These are phyloP conservation scores for Parnassius smintheus DNA, from an alignment of 2,888 invertebrate genomes.

Conservation along the genomic window DNA sequence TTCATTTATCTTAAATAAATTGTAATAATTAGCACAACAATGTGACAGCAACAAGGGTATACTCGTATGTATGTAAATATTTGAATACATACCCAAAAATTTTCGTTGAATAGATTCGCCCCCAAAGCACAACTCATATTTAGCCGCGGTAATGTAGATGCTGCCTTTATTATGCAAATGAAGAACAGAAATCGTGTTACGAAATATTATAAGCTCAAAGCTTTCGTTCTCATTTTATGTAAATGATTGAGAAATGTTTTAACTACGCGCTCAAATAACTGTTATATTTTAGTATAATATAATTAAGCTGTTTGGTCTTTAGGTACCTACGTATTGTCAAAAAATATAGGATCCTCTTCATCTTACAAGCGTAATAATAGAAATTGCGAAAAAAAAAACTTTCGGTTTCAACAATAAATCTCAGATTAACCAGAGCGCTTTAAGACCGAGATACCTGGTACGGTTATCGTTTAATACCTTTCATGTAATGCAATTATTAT, in stretches of 20 bases:
- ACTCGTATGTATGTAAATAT: background rate
- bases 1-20: slow-evolving; percentile 12
- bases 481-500: too few species aligned
- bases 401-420: too few species aligned
- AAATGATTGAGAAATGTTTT: slow-evolving; percentile 5
- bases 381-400: too few species aligned
- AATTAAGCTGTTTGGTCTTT: too few species aligned
- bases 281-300: too few species aligned
- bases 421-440: too few species aligned
- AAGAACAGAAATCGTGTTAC: slow-evolving; percentile 12
- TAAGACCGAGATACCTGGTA: too few species aligned
- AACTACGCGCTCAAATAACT: too few species aligned
- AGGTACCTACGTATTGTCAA: too few species aligned
- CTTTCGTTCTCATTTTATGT: slow-evolving; percentile 12
- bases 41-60: background rate
- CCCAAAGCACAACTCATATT: slow-evolving; percentile 13
- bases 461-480: too few species aligned
- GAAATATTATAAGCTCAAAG: slow-evolving; percentile 16
- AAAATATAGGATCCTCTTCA: too few species aligned
- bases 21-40: slow-evolving; percentile 12
- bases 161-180: slow-evolving; percentile 25
- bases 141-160: slow-evolving; percentile 13
- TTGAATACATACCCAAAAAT: slow-evolving; percentile 9
- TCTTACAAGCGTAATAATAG: too few species aligned
- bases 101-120: slow-evolving; percentile 16